Evolutionary conservation across 2,797 vertebrate species (phyloP), one percentile per base, ranked within the genome.

Genomic region (Chelon auratus): DNA sequence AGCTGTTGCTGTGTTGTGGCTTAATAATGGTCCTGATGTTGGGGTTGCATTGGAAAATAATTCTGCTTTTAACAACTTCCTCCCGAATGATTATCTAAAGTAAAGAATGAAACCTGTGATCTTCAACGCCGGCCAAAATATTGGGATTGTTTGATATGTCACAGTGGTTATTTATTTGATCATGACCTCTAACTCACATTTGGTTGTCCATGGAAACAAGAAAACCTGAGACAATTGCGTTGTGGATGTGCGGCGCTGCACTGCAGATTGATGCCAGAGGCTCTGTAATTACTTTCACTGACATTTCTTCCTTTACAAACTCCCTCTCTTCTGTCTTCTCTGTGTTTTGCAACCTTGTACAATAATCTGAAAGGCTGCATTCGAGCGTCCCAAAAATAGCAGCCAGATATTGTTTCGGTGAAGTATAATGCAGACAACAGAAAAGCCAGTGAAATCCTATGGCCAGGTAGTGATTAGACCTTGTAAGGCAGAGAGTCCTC

Each of bases 21-120:
- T 30, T 36, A 3, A 9, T 75, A 45, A 65, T 20, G 60, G 39
- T 65, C 77, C 24, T 59, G 52, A 5, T 66, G 51, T 42, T 54
- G 43, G 12, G 50, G 30, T 26, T 3, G 48, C 51, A 62, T 4
- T 33, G 1, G 11, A 57, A 60, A 37, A n/a, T 6, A 76, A 50
- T 48, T 62, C 13, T 14, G 57, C 17, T 51, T 65, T 50, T 37
- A 43, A 37, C n/a, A 20, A 55, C 48, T 50, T 65, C 6, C 3
- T 11, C 7, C 48, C 30, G 4, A 18, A 30, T 42, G 8, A 33
- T 42, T 24, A 59, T 43, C 24, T 6, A 48, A n/a, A 68, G 20
- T 39, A 10, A 26, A n/a, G 5, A 42, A 36, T 13, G 13, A 65
- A 50, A 5, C 24, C 1, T 9, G 10, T 45, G 8, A 12, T 68